Evolutionary conservation across 2,888 invertebrate genomes (phyloP), one percentile per base, ranked within the genome.

Genomic region (Sarcophaga variegata): DNA sequence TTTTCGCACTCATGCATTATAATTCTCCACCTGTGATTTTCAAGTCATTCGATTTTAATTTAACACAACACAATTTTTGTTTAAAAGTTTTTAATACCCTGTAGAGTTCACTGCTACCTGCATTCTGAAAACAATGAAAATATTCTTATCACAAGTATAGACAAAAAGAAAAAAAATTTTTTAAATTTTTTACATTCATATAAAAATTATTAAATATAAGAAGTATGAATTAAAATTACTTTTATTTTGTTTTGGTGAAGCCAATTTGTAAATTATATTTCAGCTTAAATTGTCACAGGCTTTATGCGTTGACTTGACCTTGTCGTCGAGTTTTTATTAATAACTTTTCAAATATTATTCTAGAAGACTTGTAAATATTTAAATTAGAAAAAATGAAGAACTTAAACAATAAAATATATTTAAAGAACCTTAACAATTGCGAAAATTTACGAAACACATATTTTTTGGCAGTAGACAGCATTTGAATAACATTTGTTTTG

Each of bases 281-380:
- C 69, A 83, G 59, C 67, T 81, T 64, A 69, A 81, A 77, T 64
- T 83, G 72, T 83, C 69, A 80, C 17, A 62, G 64, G 75, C 49
- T 12, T 66, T 66, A 37, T 37, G 27, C 12, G 49, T 22, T 72
- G 81, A 11, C 78, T 20, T 66, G 54, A 82, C 82, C 77, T 74
- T 74, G 49, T n/a, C 59, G 45, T 37, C 45, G 63, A 66, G 22
- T n/a, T 25, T 47, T 59, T 60, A 14, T 81, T 79, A 71, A 79
- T 45, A 62, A 25, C 22, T 27, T 70, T 64, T 70, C 14, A 79
- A 67, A 79, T 69, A 47, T 49, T 63, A 66, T 70, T 63, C 70
- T 10, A 6, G 17, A 14, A n/a, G 5, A 70, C 49, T 45, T 17
- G 17, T 76, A 47, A 66, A 54, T 66, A 20, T 60, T 62, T 20